Evolutionary conservation across 2,888 invertebrate species (phyloP), one percentile per base, ranked within the genome.

Genomic region (Rhagonycha lutea): DNA sequence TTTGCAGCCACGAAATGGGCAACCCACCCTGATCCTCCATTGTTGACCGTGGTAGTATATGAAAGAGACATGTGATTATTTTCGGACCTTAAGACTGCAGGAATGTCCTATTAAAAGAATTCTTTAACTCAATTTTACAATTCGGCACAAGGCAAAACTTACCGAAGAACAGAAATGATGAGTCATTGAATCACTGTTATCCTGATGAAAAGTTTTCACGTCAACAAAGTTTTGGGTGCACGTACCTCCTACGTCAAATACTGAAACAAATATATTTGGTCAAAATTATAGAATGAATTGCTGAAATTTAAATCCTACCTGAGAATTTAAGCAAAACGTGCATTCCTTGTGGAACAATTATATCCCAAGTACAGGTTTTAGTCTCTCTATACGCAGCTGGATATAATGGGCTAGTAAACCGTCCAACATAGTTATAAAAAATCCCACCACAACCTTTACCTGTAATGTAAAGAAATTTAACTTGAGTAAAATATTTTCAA

Each of bases 11-110:
- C 68, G 78, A 90, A 91, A 10, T 80, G 73, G 47, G 90, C 89
- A 3, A 89, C 83, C 93, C 94, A 95, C 18, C 95, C 95, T 1
- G 90, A 90, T 9, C 95, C 95, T 23, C 91, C 91, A 82, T 94
- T 95, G 81, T 93, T 93, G 67, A 90, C 87, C 10, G 91, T 91
- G 32, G 94, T 93, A 62, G 88, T 89, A 84, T 93, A 94, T 0
- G 90, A 89, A 11, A 95, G 88, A 63, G 89, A 88, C 0, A 94
- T 86, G 74, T 88, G 88, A 83, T 92, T 92, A 24, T 73, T 77
- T 72, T 77, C 71, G 4, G 79, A 77, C n/a, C n/a, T 23, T 12
- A 79, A 61, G 8, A 73, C 62, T 32, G 79, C 79, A 3, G 79
- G 75, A 61, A 69, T 32, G 14, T 77, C 75, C 79, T 79, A n/a